Percentiles rank a stretch among this genome's conserved stretches.
Conservation (phyloP, 2,888 invertebrate genomes). For the Synergus japonicus region DNA sequence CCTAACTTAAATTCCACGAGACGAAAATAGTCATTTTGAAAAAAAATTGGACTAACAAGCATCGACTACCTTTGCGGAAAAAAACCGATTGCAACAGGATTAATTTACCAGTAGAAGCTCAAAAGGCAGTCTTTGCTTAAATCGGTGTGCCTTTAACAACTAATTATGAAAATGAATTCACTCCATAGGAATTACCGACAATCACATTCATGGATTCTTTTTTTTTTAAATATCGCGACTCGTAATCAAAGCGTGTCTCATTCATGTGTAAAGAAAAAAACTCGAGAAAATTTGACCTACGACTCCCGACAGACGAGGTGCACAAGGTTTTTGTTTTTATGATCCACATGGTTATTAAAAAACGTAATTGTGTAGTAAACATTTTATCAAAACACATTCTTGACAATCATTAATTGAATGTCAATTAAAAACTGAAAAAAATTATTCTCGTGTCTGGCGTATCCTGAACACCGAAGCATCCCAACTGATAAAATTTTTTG, state of each 20-base stretch:
- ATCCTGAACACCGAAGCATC: no score
- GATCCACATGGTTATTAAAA: not conserved
- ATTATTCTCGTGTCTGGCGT: no score
- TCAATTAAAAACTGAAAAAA: no score
- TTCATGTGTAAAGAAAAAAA: conserved; percentile 1
- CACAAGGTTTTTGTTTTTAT: not conserved
- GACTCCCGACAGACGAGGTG: not conserved
- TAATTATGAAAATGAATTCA: conserved; percentile 38
- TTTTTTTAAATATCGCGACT: not conserved
- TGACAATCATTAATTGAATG: not conserved
- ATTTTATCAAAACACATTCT: conserved; percentile 2
- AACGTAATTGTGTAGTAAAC: not conserved
- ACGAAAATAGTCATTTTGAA: not conserved
- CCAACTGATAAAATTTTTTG: no score
- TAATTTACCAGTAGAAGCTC: not conserved
- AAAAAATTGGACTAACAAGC: conserved; percentile 18
- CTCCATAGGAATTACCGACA: conserved; percentile 15
- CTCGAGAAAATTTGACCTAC: not conserved
- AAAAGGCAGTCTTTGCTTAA: conserved; percentile 26
- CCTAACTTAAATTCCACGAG: not conserved
- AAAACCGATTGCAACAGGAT: conserved; percentile 19
- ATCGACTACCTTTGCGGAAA: conserved; percentile 10
- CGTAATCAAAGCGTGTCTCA: not conserved
- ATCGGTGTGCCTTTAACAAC: not conserved
- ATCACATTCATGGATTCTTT: not conserved